These are phyloP conservation scores for Ameiurus melas DNA, from an alignment of 2,113 vertebrate species.

Conservation along the genomic window DNA sequence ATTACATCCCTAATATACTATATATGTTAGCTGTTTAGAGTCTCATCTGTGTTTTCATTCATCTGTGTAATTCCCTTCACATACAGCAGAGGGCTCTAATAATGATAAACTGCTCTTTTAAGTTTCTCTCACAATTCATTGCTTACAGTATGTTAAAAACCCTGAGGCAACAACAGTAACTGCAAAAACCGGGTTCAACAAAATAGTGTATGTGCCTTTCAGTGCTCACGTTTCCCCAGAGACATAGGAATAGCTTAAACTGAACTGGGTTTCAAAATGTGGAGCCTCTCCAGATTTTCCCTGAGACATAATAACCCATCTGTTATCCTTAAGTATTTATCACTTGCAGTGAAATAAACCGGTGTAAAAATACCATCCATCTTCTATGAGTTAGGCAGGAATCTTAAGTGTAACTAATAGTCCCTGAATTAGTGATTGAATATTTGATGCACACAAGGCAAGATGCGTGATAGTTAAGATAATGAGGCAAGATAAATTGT, in stretches of 20 bases:
- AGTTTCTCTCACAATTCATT: not conserved
- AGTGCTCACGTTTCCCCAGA: conserved; percentile 19
- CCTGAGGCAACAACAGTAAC: conserved; percentile 54
- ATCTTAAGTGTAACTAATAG: conserved; percentile 71
- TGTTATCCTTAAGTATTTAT: conserved; percentile 24
- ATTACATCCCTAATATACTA: not conserved
- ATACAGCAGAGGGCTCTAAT: not conserved
- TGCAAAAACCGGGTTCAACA: conserved; percentile 12
- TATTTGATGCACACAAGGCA: conserved; percentile 66
- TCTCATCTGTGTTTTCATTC: not conserved
- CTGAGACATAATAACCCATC: conserved; percentile 16
- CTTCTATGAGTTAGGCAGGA: conserved; percentile 68
- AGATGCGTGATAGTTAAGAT: conserved; percentile 64
- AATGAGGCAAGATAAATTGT: conserved; percentile 71
- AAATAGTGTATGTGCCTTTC: conserved; percentile 10
- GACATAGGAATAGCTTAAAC: not conserved
- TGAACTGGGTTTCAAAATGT: conserved; percentile 50
- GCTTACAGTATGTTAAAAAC: conserved; percentile 20
- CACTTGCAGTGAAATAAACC: conserved; percentile 25
- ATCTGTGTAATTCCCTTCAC: not conserved
- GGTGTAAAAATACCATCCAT: conserved; percentile 54
- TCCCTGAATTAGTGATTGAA: conserved; percentile 70
- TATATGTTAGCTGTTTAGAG: not conserved
- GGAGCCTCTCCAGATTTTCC: conserved; percentile 47
- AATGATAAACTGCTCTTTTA: not conserved